Evolutionary conservation across 2,113 vertebrate species (phyloP), one percentile per base, ranked within the genome.

Genomic region (Archilochus colubris): DNA sequence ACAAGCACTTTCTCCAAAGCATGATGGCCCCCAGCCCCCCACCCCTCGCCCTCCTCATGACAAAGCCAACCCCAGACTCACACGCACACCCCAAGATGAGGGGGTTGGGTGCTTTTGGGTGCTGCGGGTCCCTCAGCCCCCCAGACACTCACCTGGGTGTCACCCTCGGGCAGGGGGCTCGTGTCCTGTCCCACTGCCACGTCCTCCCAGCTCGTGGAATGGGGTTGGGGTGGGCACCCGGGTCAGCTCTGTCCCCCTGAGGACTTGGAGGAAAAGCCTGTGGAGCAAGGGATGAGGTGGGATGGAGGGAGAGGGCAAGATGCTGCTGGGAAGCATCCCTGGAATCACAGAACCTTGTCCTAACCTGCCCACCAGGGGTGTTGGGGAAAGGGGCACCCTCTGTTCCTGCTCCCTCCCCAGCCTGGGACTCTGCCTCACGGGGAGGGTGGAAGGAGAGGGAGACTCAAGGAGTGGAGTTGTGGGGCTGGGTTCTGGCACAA

Each of bases 1-100:
- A 96, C 98, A 89, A 98, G 98, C 97, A 99, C 99, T 97, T 99
- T 99, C 97, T 99, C 99, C 96, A 99, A 99, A 98, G 99, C 99
- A 97, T 99, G 98, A 99, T 96, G 86, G 57, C 15, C 93, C 87
- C 44, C 63, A 24, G 61, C 84, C 59, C 86, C 84, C 78, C 36
- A 31, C 84, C 87, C 85, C 72, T 79, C 40, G 57, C 67, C 78
- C 66, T 79, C 66, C 89, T 82, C 92, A 53, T 82, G 89, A 95
- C 94, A 91, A 93, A 95, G 82, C 92, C 86, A 61, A 85, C 80
- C 89, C 72, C 91, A 86, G 80, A 58, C 94, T 69, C 84, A 61
- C 83, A 87, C 8, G 3, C 53, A 40, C 24, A 84, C 43, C 88
- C 81, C 7, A 3, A 33, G 67, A 62, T 1, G 1, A 69, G 9